phyloP scores from a whole-genome alignment of 2,888 invertebrate genomes.

The Trisateles emortualis region DNA sequence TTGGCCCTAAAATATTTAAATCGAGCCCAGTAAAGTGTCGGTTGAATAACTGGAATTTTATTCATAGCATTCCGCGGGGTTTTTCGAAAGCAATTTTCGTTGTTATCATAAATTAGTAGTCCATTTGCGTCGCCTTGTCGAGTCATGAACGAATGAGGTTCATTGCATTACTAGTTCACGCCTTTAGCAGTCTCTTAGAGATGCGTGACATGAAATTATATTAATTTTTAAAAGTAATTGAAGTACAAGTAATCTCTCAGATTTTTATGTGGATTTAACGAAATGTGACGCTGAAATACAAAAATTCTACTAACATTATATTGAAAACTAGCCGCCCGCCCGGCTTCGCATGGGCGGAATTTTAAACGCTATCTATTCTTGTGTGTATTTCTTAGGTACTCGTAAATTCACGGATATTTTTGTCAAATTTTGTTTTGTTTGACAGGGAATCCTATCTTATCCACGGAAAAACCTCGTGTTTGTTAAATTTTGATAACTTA shows the following conservation, averaged over 20 bases:
- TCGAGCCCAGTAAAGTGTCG: slow-evolving; percentile 40
- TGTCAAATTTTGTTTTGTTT: too few relatives aligned
- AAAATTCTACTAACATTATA: too few relatives aligned
- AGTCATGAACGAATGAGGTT: slow-evolving; percentile 39
- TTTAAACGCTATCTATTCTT: too few relatives aligned
- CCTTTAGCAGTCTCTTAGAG: slow-evolving; percentile 16
- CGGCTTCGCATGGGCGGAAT: too few relatives aligned
- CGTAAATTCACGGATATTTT: too few relatives aligned
- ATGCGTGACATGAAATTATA: slow-evolving; percentile 24
- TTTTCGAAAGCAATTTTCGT: slow-evolving; percentile 65
- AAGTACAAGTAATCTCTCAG: slow-evolving; percentile 16
- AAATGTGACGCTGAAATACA: too few relatives aligned
- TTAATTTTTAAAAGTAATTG: slow-evolving; percentile 24
- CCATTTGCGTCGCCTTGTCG: slow-evolving; percentile 51
- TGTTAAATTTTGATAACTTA: too few relatives aligned
- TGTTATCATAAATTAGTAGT: slow-evolving; percentile 64
- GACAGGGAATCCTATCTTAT: too few relatives aligned
- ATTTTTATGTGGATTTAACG: slow-evolving; percentile 18
- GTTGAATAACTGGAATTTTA: slow-evolving; percentile 66
- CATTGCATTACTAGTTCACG: slow-evolving; percentile 37
- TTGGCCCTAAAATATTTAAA: slow-evolving; percentile 54
- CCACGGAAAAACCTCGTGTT: too few relatives aligned
- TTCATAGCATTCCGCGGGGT: slow-evolving; percentile 61
- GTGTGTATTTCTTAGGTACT: too few relatives aligned
- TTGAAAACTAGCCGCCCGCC: too few relatives aligned